Conservation (phyloP, 2,797 vertebrate species). For the Girardinus metallicus region DNA sequence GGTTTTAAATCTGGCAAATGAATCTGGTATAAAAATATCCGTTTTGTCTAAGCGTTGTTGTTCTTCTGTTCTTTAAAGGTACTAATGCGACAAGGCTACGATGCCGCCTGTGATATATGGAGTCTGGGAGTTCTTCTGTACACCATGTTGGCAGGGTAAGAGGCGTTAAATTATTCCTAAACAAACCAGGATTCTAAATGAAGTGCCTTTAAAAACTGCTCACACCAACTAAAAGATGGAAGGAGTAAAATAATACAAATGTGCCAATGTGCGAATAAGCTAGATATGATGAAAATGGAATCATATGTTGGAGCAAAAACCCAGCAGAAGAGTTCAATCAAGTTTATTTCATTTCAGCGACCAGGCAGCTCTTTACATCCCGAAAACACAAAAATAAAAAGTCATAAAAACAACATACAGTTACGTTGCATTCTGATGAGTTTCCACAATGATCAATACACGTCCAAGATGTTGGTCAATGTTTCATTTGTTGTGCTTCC, state of each 20-base stretch:
- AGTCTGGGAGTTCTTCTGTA: slow-evolving; percentile 96
- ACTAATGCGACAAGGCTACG: slow-evolving; percentile 96
- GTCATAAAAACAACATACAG: neutral
- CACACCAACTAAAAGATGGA: neutral
- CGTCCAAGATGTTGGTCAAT: no score
- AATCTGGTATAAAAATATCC: neutral
- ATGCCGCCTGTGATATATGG: slow-evolving; percentile 99
- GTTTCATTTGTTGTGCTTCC: no score
- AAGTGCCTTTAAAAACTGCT: neutral
- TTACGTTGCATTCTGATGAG: no score
- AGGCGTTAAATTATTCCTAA: neutral
- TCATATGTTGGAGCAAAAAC: neutral
- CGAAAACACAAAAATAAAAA: neutral
- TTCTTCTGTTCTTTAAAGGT: slow-evolving; percentile 79
- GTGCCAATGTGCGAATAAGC: neutral
- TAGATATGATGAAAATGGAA: neutral
- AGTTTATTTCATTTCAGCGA: no score
- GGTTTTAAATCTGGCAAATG: neutral
- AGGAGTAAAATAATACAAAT: neutral
- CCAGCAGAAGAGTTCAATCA: neutral
- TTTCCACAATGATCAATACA: no score
- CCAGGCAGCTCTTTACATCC: no score
- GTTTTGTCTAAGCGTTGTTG: neutral
- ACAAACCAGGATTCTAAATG: neutral
- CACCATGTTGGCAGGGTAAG: slow-evolving; percentile 97